Evolutionary conservation across 2,113 vertebrate genomes (phyloP).

Genomic region (Furnarius figulus): DNA sequence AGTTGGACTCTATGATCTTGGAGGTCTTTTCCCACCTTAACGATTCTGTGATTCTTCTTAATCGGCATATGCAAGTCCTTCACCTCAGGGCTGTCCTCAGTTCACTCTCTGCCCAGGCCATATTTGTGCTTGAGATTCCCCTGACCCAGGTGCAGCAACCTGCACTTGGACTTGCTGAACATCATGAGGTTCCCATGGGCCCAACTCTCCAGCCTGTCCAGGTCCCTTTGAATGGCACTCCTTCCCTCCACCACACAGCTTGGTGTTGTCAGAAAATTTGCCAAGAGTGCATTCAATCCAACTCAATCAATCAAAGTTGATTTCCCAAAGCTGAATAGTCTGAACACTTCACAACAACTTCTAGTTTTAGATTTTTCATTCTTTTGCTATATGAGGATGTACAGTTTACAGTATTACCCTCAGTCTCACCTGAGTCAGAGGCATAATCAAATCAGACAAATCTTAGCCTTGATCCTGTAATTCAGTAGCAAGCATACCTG

Average conservation of each 20-base stretch:
- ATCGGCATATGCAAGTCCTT: background rate
- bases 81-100: background rate
- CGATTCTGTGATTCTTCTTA: background rate
- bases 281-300: background rate
- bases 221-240: background rate
- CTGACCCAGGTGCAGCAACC: background rate
- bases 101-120: background rate
- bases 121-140: background rate
- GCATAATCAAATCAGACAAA: background rate
- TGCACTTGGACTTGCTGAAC: background rate
- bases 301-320: background rate
- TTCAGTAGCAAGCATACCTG: slow-evolving; percentile 72
- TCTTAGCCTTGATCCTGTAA: background rate
- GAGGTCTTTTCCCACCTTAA: background rate
- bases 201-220: background rate
- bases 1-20: background rate
- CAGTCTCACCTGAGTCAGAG: background rate
- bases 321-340: background rate
- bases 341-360: background rate
- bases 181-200: background rate
- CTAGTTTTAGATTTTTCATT: background rate
- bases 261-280: background rate
- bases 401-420: background rate
- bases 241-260: background rate
- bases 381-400: background rate